phyloP scores from a whole-genome alignment of 23 tunicate species.

The Ascidia mentula region DNA sequence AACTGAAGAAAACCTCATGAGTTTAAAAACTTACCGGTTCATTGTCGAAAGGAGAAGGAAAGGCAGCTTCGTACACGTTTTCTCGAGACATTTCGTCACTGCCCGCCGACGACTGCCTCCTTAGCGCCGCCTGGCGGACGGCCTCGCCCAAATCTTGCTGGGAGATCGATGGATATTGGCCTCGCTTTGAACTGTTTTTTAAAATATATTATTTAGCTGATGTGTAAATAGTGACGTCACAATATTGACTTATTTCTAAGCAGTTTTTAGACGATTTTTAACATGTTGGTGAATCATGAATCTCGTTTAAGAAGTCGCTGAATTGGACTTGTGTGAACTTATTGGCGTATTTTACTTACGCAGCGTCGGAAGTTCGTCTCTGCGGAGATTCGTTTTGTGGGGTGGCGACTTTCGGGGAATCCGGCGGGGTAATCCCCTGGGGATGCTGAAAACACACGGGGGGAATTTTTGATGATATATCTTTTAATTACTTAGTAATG shows the following conservation, averaged over 20 bases:
- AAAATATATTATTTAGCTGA: no score
- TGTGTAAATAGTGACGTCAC: no score
- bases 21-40: conserved; percentile 19
- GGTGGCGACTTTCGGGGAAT: conserved; percentile 20
- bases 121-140: conserved; percentile 37
- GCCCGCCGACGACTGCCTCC: conserved; percentile 47
- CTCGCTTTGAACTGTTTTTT: background rate
- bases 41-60: background rate
- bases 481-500: no score
- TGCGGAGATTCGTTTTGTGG: background rate
- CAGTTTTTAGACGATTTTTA: background rate
- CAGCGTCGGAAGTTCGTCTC: conserved; percentile 7
- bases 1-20: background rate
- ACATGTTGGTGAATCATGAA: background rate
- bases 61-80: conserved; percentile 28
- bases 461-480: no score
- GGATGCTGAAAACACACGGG: conserved; percentile 39
- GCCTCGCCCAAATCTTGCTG: conserved; percentile 74
- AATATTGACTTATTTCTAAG: no score
- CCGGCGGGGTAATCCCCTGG: conserved; percentile 62
- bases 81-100: conserved; percentile 38
- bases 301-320: background rate
- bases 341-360: background rate
- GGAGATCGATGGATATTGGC: conserved; percentile 32
- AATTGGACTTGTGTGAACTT: background rate